phyloP scores from a whole-genome alignment of 1,140 invertebrate genomes.

The Drosophila sp. region DNA sequence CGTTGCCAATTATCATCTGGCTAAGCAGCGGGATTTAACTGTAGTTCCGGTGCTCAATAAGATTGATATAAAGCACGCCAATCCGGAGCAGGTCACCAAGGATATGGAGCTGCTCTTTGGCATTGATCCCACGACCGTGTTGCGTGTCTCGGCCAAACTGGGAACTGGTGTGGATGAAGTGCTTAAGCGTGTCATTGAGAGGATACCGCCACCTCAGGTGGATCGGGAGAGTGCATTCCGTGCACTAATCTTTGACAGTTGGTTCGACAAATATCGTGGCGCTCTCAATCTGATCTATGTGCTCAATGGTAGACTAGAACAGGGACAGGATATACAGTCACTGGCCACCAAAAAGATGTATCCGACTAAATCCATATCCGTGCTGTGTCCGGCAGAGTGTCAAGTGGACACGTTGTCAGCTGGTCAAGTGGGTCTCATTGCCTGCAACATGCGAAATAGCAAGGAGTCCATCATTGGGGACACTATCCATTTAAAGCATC shows the following conservation, averaged over 20 bases:
- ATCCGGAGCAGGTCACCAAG: constrained; percentile 91
- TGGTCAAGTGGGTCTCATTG: constrained; percentile 89
- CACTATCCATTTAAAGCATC: constrained; percentile 88
- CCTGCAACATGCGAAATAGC: constrained; percentile 92
- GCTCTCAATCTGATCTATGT: constrained; percentile 92
- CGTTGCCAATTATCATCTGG: constrained; percentile 97
- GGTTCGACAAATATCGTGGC: constrained; percentile 95
- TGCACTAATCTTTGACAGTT: constrained; percentile 96
- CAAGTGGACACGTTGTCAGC: constrained; percentile 88
- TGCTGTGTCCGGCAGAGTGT: constrained; percentile 92
- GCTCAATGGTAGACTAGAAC: constrained; percentile 89
- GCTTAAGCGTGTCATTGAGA: constrained; percentile 90
- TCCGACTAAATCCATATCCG: constrained; percentile 91
- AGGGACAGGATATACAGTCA: constrained; percentile 87
- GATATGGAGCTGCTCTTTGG: constrained; percentile 95
- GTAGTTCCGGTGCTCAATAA: constrained; percentile 98
- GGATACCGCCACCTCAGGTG: constrained; percentile 91
- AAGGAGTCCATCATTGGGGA: constrained; percentile 94
- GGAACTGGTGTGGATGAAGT: constrained; percentile 92
- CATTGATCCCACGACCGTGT: constrained; percentile 89
- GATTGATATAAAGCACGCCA: constrained; percentile 96
- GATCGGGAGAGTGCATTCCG: constrained; percentile 88
- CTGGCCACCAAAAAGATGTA: constrained; percentile 89
- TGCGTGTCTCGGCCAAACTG: constrained; percentile 94
- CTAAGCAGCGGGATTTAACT: constrained; percentile 91